Evolutionary conservation across 2,888 invertebrate genomes (phyloP), one percentile per base, ranked within the genome.

Genomic region (Ctenicera cuprea): DNA sequence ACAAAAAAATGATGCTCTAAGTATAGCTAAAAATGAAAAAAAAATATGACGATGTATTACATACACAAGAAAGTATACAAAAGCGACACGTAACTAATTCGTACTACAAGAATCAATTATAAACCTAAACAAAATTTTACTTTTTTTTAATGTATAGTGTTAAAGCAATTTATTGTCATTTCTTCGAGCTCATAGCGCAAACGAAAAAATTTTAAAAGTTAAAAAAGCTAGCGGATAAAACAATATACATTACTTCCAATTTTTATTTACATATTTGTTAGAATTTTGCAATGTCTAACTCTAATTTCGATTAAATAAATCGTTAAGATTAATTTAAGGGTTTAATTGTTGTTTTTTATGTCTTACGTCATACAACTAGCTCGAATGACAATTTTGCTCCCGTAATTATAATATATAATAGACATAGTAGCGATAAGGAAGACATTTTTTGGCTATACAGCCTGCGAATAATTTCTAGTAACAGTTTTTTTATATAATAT

Each of bases 151-250:
- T 75, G 68, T 71, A 75, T 71, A 71, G 71, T 73, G 69, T 85
- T 83, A 84, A 85, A 86, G 85, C 86, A 86, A 85, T 83, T 85
- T 85, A 86, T 86, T 86, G 86, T 86, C 86, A 83, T 80, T 83
- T 83, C 84, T 83, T 85, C 86, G 86, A 86, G 86, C 86, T 85
- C 80, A 80, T 77, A 77, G 79, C 79, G 77, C 76, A 77, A 80
- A 77, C 43, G 22, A 57, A 48, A 26, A 3, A 3, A 59, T 65
- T 77, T 70, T 30, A 57, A 62, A 70, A 73, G 61, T 73, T 71
- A 61, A 62, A 69, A 64, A 54, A 54, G 57, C 33, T 63, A 54
- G 63, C 54, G 30, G 18, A 37, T 43, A 22, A 61, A 71, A 71
- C 33, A 4, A 33, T 45, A 26, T n/a, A 18, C 45, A 9, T 45